phyloP scores from a whole-genome alignment of 2,113 vertebrate species.

The Glaucomys volans region DNA sequence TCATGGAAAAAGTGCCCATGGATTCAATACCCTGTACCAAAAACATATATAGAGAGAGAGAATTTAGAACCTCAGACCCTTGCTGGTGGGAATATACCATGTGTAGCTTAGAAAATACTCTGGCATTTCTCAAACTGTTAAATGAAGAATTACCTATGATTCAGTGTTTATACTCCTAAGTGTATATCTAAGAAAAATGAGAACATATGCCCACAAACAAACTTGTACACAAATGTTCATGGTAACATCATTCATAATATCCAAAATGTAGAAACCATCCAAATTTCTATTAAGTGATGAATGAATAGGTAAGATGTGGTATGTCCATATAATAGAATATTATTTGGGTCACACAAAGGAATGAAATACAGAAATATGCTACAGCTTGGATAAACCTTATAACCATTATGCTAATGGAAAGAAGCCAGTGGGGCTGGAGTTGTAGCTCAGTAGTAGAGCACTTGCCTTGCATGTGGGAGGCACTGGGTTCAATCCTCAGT shows the following conservation, averaged over 20 bases:
- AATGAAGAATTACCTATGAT: not conserved
- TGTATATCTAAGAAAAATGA: not conserved
- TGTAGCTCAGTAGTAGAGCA: no score
- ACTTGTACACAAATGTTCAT: not conserved
- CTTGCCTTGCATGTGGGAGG: no score
- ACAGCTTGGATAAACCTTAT: not conserved
- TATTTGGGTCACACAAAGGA: not conserved
- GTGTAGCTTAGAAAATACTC: not conserved
- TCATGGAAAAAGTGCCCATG: no score
- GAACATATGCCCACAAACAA: not conserved
- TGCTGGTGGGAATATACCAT: not conserved
- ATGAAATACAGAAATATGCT: not conserved
- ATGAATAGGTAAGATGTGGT: not conserved
- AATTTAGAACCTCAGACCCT: not conserved
- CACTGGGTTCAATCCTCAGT: no score
- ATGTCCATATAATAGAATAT: not conserved
- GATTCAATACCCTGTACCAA: no score
- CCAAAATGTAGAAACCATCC: not conserved
- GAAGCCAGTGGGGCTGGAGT: not conserved
- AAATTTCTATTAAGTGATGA: not conserved
- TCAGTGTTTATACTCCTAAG: not conserved
- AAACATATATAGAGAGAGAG: not conserved
- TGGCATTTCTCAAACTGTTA: not conserved
- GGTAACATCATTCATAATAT: not conserved
- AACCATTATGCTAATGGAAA: not conserved